Evolutionary conservation across 2,797 vertebrate genomes (phyloP).

Genomic region (Erethizon dorsatum): DNA sequence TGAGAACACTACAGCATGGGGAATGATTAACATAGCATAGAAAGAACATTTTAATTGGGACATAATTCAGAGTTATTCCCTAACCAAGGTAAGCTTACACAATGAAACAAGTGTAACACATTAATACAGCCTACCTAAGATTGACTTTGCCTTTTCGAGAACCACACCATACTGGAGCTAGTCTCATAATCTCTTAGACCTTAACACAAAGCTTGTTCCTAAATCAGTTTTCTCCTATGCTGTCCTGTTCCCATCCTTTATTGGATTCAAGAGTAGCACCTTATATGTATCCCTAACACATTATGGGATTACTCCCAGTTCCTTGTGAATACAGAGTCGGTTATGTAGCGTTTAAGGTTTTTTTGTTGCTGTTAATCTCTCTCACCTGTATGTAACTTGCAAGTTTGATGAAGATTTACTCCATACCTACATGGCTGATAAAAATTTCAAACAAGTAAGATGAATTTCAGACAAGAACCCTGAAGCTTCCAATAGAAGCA

Average conservation of each 20-base stretch:
- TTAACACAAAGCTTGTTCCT: not conserved
- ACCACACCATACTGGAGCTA: not conserved
- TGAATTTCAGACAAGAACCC: not conserved
- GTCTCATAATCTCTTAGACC: not conserved
- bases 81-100: not conserved
- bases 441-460: not conserved
- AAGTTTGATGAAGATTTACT: not conserved
- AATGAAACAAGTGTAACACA: not conserved
- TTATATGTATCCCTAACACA: not conserved
- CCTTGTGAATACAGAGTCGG: not conserved
- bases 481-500: not conserved
- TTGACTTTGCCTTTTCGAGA: not conserved
- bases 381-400: not conserved
- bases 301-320: not conserved
- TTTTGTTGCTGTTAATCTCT: not conserved
- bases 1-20: not conserved
- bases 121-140: not conserved
- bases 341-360: not conserved
- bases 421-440: not conserved
- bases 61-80: slow-evolving; percentile 26
- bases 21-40: not conserved
- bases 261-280: not conserved
- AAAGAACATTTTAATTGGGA: not conserved
- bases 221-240: not conserved
- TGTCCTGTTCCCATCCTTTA: not conserved